Base-by-base conservation (phyloP, 1,140 invertebrate species). In the Drosophila nebulosa region DNA sequence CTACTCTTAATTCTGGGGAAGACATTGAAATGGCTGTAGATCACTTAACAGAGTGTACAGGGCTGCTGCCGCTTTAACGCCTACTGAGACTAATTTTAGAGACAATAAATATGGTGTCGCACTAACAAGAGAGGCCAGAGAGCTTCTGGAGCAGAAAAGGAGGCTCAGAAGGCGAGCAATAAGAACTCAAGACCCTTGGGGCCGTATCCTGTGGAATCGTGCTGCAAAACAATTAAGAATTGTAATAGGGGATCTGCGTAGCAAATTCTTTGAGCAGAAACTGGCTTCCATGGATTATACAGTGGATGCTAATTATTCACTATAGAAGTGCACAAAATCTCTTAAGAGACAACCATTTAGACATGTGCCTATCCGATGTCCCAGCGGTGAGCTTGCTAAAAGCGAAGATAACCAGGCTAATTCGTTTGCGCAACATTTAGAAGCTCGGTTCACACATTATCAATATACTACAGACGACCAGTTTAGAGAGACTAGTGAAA, bases 21-120 rank as follows among this genome's bases (percentile, higher is more conserved):
- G 52, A 61, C 26, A 65, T 63, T 18, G 36, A 60, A 12, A 70
- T 36, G 1, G 59, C 58, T 35, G 68, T 70, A 35, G 57, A 61
- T 10, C 10, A 65, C 12, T 62, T 61, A n/a, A 66, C 39, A 65
- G 69, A 58, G 69, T 1, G 32, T 35, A 35, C 32, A 35, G 32
- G 9, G 32, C 32, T 35, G 32, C 32, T 35, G 32, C 32, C 12
- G 32, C 32, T 35, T 35, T 3, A 10, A 35, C 12, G 32, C 32
- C 32, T 35, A 10, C 32, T 35, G 32, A 10, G 26, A 27, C 26
- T 12, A 35, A 35, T 35, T 35, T 35, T 35, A 35, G 7, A 35
- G 32, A 12, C 32, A 35, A 35, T 35, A 5, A 35, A 10, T 35
- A 35, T 35, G 32, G 12, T 35, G 9, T 35, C 1, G 32, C 32